A percentile compares a stretch with the other conserved stretches of the same genome.
Evolutionary conservation across 2,888 invertebrate species (phyloP).

Genomic region (Prenolepis imparis): DNA sequence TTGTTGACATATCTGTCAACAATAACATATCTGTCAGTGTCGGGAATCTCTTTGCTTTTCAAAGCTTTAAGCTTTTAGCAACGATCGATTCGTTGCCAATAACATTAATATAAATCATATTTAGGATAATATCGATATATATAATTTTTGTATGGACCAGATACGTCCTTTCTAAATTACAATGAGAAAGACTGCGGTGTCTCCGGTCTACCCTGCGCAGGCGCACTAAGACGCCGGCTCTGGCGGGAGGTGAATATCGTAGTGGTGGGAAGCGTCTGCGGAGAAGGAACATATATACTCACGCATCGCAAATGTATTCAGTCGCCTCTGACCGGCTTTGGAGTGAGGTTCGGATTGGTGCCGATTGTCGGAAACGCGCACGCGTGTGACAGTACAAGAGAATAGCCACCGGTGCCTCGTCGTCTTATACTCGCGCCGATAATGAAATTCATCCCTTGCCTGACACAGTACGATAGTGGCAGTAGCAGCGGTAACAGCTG

Average conservation of each 20-base stretch:
- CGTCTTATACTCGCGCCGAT: slow-evolving; percentile 62
- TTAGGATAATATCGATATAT: neutral
- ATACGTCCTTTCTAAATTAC: neutral
- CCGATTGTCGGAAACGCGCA: neutral
- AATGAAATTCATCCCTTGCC: slow-evolving; percentile 76
- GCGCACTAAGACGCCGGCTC: neutral
- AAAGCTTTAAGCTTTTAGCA: neutral
- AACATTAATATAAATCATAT: neutral
- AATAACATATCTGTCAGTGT: neutral
- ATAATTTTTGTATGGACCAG: no score
- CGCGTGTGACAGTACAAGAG: slow-evolving; percentile 57
- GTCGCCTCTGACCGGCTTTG: slow-evolving; percentile 10
- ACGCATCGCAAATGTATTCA: neutral
- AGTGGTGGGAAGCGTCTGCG: neutral
- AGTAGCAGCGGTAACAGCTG: slow-evolving; percentile 42
- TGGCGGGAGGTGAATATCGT: neutral
- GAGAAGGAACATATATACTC: neutral
- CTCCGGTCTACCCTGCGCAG: neutral
- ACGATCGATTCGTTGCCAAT: neutral
- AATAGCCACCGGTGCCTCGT: slow-evolving; percentile 55
- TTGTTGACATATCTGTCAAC: neutral
- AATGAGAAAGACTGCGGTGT: neutral
- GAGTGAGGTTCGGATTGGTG: neutral
- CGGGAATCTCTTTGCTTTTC: neutral
- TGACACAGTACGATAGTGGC: slow-evolving; percentile 59